Conservation (phyloP, 2,113 vertebrate species). For the Perognathus longimembris region DNA sequence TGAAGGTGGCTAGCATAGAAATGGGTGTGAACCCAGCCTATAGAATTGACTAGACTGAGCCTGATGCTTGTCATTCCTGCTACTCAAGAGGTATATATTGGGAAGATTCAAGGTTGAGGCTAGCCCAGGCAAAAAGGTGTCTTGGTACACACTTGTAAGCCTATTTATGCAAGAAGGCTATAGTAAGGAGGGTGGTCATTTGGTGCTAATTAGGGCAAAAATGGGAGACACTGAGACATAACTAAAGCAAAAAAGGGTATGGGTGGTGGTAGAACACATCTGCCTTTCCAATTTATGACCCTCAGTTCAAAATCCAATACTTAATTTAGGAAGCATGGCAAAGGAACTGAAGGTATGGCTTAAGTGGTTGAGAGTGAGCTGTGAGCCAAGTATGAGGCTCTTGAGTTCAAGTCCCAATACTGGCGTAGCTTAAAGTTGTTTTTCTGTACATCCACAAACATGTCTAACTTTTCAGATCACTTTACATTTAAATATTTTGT, state of each 20-base stretch:
- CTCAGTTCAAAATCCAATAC: neutral
- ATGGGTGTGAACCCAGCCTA: neutral
- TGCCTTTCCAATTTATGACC: too few species aligned
- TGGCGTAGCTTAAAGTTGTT: neutral
- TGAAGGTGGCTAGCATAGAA: neutral
- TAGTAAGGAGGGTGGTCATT: neutral
- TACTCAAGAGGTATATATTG: too few species aligned
- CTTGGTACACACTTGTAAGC: neutral
- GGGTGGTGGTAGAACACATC: too few species aligned
- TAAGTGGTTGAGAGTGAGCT: too few species aligned
- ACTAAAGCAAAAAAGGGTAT: too few species aligned
- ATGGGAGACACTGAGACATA: too few species aligned
- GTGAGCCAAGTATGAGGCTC: too few species aligned
- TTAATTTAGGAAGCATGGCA: neutral
- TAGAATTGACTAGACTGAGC: neutral
- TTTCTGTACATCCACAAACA: neutral
- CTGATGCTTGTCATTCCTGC: neutral
- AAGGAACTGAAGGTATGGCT: too few species aligned
- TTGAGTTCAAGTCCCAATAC: too few species aligned
- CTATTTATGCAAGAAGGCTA: neutral
- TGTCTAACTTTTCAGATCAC: conserved; percentile 16
- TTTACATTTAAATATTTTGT: neutral
- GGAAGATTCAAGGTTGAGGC: too few species aligned
- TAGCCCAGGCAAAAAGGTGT: too few species aligned
- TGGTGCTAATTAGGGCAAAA: too few species aligned